Conservation (phyloP, 2,888 invertebrate species). For the Nomada hirtipes region DNA sequence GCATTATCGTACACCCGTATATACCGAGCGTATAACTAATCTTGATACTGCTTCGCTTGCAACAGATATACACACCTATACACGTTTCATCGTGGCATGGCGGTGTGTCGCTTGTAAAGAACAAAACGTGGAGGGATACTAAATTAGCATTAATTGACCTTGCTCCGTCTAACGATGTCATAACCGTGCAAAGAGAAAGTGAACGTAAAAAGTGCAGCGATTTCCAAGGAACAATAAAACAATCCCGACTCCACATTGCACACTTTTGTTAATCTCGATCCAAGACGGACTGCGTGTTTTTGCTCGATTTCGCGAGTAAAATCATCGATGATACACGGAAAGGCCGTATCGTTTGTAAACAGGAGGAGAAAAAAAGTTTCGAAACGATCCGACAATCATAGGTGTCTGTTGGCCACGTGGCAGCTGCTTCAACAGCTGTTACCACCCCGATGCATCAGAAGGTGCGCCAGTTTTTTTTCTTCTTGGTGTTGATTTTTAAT, state of each 20-base stretch:
- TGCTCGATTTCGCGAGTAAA: constrained; percentile 6
- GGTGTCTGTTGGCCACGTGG: constrained; percentile 72
- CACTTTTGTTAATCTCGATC: not conserved
- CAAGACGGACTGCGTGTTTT: not conserved
- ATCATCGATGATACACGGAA: constrained; percentile 17
- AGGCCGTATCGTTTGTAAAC: constrained; percentile 60
- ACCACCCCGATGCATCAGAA: constrained; percentile 70
- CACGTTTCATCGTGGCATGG: constrained; percentile 4
- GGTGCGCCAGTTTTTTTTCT: constrained; percentile 58
- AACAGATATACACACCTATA: not conserved
- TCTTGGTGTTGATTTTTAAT: constrained; percentile 68
- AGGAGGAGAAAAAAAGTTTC: constrained; percentile 58
- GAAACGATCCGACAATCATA: constrained; percentile 66
- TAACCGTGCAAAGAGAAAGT: not conserved
- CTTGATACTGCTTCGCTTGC: constrained; percentile 47
- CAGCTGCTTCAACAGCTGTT: constrained; percentile 80
- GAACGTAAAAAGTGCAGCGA: not conserved
- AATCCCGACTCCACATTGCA: not conserved
- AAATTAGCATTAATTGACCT: constrained; percentile 32
- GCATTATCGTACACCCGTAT: constrained; percentile 53
- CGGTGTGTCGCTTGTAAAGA: not conserved
- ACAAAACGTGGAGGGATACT: not conserved
- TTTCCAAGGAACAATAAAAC: not conserved
- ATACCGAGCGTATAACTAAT: constrained; percentile 51
- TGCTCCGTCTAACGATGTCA: constrained; percentile 5